These are phyloP conservation scores for Synanthedon formicaeformis DNA, from an alignment of 2,888 invertebrate species.

Conservation along the genomic window DNA sequence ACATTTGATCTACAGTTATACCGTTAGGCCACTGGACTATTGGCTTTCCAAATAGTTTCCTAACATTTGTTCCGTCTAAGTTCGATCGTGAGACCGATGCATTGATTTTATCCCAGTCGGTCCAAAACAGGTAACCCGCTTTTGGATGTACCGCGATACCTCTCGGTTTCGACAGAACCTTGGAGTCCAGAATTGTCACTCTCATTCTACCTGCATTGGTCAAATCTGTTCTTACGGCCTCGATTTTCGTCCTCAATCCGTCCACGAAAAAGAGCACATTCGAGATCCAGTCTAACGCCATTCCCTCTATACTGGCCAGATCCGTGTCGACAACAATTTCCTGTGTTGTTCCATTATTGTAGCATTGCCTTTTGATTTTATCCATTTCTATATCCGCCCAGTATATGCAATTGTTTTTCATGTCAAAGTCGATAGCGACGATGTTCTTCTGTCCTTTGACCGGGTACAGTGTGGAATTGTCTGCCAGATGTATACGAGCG, in stretches of 20 bases:
- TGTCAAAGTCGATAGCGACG: constrained; percentile 88
- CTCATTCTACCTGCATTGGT: constrained; percentile 77
- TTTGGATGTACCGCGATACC: constrained; percentile 88
- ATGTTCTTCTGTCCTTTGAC: constrained; percentile 81
- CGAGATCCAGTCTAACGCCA: constrained; percentile 91
- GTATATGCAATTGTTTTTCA: constrained; percentile 85
- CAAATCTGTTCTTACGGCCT: constrained; percentile 79
- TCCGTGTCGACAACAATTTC: constrained; percentile 82
- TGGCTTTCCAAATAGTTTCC: constrained; percentile 73
- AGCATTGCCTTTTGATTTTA: constrained; percentile 82
- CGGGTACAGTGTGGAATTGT: constrained; percentile 75
- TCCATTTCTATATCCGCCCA: constrained; percentile 89
- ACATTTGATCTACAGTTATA: constrained; percentile 85
- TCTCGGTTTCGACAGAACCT: constrained; percentile 77
- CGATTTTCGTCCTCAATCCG: constrained; percentile 81
- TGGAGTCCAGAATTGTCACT: constrained; percentile 77
- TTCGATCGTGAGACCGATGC: constrained; percentile 85
- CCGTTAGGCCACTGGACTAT: constrained; percentile 89
- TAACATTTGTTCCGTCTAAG: constrained; percentile 80
- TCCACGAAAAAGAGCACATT: constrained; percentile 90
- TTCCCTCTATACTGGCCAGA: constrained; percentile 85
- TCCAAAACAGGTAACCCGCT: constrained; percentile 85
- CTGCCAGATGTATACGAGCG: constrained; percentile 75
- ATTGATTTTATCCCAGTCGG: constrained; percentile 85
- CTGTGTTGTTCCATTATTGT: constrained; percentile 74